These are phyloP conservation scores for Hylaeus volcanicus DNA, from an alignment of 1,140 invertebrate genomes.

Conservation along the genomic window DNA sequence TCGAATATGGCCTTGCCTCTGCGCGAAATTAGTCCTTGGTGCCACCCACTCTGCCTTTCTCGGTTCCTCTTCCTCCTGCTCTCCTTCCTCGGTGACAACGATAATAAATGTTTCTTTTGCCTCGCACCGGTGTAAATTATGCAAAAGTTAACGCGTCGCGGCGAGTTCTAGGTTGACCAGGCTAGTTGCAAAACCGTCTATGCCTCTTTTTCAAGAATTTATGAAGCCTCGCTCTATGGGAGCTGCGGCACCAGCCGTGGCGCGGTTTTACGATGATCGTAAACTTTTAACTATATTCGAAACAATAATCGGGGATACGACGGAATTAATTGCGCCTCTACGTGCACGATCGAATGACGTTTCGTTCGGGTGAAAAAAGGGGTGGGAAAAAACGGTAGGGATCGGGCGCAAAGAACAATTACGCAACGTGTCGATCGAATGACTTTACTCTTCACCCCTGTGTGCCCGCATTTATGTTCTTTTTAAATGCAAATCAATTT, in stretches of 20 bases:
- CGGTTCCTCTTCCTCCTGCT: neutral
- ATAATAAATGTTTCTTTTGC: conserved; percentile 34
- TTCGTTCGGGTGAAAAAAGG: no score
- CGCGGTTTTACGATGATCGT: conserved; percentile 26
- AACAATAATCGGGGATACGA: conserved; percentile 1
- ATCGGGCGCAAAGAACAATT: neutral
- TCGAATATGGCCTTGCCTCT: neutral
- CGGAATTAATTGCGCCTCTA: conserved; percentile 7
- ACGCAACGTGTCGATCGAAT: neutral
- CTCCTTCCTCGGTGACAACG: neutral
- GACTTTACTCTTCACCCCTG: no score
- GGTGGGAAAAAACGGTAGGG: neutral
- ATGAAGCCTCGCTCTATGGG: neutral
- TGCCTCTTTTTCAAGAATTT: conserved; percentile 10
- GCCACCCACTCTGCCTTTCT: conserved; percentile 13
- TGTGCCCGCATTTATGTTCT: neutral
- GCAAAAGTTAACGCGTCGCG: conserved; percentile 47
- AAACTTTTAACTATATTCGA: conserved; percentile 8
- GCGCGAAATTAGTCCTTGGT: conserved; percentile 26
- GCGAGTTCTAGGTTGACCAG: conserved; percentile 31
- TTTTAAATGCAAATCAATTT: neutral
- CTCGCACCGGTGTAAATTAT: conserved; percentile 22
- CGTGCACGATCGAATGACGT: conserved; percentile 4
- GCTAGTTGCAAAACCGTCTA: conserved; percentile 28
- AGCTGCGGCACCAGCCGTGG: neutral